A percentile compares a stretch with the other conserved stretches of the same genome.
phyloP scores from a whole-genome alignment of 2,888 invertebrate genomes.

The Eustalomyia histrio region DNA sequence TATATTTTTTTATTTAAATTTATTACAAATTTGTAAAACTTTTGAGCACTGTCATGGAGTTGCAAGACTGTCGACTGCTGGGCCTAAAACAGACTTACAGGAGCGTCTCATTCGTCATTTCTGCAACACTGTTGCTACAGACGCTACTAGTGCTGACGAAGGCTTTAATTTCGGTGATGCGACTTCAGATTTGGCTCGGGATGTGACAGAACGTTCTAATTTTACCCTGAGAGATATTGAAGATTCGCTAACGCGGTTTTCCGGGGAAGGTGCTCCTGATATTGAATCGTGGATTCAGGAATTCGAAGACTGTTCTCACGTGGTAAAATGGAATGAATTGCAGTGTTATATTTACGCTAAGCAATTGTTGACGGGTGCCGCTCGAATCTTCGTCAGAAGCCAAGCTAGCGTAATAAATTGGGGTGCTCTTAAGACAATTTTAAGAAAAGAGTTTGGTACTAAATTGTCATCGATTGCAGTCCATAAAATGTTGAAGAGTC shows the following conservation, averaged over 20 bases:
- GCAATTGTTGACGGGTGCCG: constrained; percentile 37
- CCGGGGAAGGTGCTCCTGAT: constrained; percentile 13
- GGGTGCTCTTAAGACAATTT: constrained; percentile 19
- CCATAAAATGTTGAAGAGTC: constrained; percentile 21
- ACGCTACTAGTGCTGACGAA: not conserved
- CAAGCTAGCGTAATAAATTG: constrained; percentile 29
- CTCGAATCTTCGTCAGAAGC: constrained; percentile 30
- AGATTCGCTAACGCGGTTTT: constrained; percentile 20
- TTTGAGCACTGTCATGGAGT: too few species aligned
- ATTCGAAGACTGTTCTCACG: too few species aligned
- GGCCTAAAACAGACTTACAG: too few species aligned
- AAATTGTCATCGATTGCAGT: constrained; percentile 24
- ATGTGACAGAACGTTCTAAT: not conserved
- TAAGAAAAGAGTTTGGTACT: constrained; percentile 21
- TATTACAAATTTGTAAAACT: constrained; percentile 36
- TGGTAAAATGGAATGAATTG: too few species aligned
- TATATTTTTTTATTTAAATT: constrained; percentile 2
- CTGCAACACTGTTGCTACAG: constrained; percentile 2
- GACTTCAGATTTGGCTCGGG: too few species aligned
- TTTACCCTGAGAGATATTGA: constrained; percentile 23
- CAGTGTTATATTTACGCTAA: too few species aligned
- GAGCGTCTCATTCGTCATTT: constrained; percentile 27
- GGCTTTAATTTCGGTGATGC: not conserved
- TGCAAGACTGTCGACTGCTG: too few species aligned
- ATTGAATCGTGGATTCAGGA: too few species aligned